Percentiles rank a stretch among this genome's conserved stretches.
Evolutionary conservation across 2,113 vertebrate genomes (phyloP).

Genomic region (Scomber colias): DNA sequence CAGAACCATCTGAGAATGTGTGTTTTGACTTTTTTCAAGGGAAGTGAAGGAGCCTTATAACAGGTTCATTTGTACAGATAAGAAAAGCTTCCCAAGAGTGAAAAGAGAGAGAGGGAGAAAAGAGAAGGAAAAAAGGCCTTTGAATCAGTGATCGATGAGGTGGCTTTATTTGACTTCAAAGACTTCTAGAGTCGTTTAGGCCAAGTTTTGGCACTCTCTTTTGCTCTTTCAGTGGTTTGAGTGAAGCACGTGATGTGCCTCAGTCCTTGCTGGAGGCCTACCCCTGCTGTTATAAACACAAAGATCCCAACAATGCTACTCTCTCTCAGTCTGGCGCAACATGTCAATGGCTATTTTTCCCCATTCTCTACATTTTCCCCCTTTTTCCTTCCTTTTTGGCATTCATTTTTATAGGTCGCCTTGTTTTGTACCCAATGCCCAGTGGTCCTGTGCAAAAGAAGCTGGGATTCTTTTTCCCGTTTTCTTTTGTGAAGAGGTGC

Average conservation of each 20-base stretch:
- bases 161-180: conserved; percentile 87
- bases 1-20: conserved; percentile 30
- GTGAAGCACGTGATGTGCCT: conserved; percentile 85
- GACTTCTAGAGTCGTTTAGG: conserved; percentile 68
- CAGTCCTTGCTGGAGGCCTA: conserved; percentile 80
- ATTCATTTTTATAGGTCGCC: conserved; percentile 84
- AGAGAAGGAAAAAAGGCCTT: conserved; percentile 68
- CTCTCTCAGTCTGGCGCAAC: conserved; percentile 79
- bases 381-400: conserved; percentile 80
- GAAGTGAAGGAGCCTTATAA: conserved; percentile 61
- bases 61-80: conserved; percentile 74
- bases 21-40: conserved; percentile 50
- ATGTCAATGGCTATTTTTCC: conserved; percentile 83
- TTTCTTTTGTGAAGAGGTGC: conserved; percentile 78
- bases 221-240: conserved; percentile 70
- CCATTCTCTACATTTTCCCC: conserved; percentile 81
- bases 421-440: conserved; percentile 78
- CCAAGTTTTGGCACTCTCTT: conserved; percentile 67
- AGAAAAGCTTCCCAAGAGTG: conserved; percentile 70
- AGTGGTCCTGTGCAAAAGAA: conserved; percentile 73
- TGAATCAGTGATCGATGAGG: conserved; percentile 89
- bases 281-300: conserved; percentile 87
- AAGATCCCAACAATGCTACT: conserved; percentile 89
- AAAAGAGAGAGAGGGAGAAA: conserved; percentile 70
- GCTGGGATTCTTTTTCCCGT: conserved; percentile 56